Base-by-base conservation (phyloP, 2,888 invertebrate species). In the Drosophila histrio region DNA sequence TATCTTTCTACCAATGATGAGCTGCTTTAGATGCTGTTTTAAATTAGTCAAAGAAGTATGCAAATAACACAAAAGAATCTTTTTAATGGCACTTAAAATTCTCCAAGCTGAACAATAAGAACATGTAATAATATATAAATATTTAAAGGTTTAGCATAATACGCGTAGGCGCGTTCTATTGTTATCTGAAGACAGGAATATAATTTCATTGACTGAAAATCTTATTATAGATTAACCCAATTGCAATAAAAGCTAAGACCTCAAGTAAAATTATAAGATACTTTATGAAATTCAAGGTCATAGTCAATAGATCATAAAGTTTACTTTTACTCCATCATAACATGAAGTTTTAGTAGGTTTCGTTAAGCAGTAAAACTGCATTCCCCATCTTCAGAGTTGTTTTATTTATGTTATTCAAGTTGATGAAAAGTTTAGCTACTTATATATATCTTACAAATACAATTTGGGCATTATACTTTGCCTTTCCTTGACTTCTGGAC, bases 31-130 rank as follows among this genome's bases (percentile, higher is more conserved):
- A 15, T 11, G 17, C 30, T 17, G 30, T 17, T 46, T 26, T 30
- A 53, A 62, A 24, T 15, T 32, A 21, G 24, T 47, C 28, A 26
- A 43, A 24, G 43, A 34, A 15, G 30, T 63, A 71, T 71, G 71
- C 21, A 17, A 57, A 60, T 49, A 3, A 8, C 19, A 47, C 6
- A 36, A 24, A 32, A 38, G 30, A 26, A 26, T 13, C 28, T 39
- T 21, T 26, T 13, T 30, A 34, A 34, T 22, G n/a, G 13, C 17
- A 32, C 43, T 24, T 6, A 21, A 50, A 9, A 61, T 26, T 28
- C 11, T 1, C 13, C 8, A 1, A 32, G 15, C 2, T 22, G 8
- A 38, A 49, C 24, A 69, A 56, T 36, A 21, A 13, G 30, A 58
- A 32, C 21, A 32, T 54, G 17, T 22, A 26, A 28, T 43, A 49